Evolutionary conservation across 1,140 invertebrate species (phyloP).

Genomic region (Leptopilina clavipes): DNA sequence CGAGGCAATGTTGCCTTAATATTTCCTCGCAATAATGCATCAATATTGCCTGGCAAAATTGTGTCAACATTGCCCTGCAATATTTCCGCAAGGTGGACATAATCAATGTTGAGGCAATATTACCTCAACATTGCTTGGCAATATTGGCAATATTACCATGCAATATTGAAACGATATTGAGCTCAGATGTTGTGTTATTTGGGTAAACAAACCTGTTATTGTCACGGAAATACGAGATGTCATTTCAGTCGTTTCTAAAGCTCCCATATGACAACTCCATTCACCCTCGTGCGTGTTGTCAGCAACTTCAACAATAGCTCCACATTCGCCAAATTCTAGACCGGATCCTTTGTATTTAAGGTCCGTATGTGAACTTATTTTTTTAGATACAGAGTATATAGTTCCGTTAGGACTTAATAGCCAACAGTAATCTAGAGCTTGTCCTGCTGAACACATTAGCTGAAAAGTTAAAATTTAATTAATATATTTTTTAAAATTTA

Average conservation of each 20-base stretch:
- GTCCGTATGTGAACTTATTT: slow-evolving; percentile 37
- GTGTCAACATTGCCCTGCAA: no score
- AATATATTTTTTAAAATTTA: slow-evolving; percentile 39
- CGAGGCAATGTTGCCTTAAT: no score
- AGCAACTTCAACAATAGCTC: slow-evolving; percentile 53
- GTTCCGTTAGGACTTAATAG: slow-evolving; percentile 64
- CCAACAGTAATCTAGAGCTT: slow-evolving; percentile 64
- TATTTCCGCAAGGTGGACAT: no score
- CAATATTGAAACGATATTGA: no score
- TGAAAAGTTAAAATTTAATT: slow-evolving; percentile 43
- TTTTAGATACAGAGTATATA: slow-evolving; percentile 50
- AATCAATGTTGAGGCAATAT: no score
- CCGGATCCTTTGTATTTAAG: slow-evolving; percentile 58
- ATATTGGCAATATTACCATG: no score
- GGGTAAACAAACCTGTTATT: slow-evolving; percentile 65
- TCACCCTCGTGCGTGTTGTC: slow-evolving; percentile 55
- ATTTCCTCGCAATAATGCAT: no score
- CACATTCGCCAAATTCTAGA: slow-evolving; percentile 61
- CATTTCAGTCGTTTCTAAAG: slow-evolving; percentile 54
- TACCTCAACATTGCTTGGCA: no score
- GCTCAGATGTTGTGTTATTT: no score
- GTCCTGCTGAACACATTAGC: slow-evolving; percentile 60
- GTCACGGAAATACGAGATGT: slow-evolving; percentile 54
- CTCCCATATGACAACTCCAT: slow-evolving; percentile 65
- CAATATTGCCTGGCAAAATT: no score